Percentiles rank a stretch among this genome's conserved stretches.
Conservation (phyloP, 2,888 invertebrate genomes). For the Congeria kusceri region DNA sequence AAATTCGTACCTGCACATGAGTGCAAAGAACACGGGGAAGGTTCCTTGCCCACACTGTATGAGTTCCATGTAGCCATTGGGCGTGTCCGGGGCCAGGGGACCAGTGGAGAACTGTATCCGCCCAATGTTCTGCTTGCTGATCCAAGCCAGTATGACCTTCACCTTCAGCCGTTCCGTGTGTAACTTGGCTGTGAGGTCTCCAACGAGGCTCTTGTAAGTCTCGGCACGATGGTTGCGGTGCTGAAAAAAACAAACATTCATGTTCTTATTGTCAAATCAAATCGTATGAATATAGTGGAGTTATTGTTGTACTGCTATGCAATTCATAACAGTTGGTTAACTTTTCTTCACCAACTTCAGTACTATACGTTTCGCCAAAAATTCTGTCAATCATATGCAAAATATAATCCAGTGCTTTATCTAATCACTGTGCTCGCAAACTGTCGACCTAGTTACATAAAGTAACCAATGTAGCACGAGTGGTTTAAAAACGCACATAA, state of each 20-base stretch:
- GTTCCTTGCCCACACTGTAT: conserved; percentile 60
- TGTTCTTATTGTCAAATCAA: too few relatives aligned
- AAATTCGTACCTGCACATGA: conserved; percentile 69
- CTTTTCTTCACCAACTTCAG: too few relatives aligned
- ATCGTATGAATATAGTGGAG: too few relatives aligned
- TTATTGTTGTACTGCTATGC: too few relatives aligned
- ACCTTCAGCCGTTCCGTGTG: conserved; percentile 56
- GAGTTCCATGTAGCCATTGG: conserved; percentile 64
- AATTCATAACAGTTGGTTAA: too few relatives aligned
- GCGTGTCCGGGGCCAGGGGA: conserved; percentile 44
- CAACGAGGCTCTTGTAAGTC: conserved; percentile 37
- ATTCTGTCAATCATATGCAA: too few relatives aligned
- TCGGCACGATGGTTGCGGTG: conserved; percentile 48
- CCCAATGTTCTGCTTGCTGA: conserved; percentile 59
- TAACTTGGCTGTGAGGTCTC: conserved; percentile 45
- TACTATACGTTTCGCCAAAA: too few relatives aligned
- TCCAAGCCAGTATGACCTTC: conserved; percentile 63
- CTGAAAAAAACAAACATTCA: conserved; percentile 11
- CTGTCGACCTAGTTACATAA: too few relatives aligned
- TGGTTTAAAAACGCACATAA: too few relatives aligned
- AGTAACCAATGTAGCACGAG: too few relatives aligned
- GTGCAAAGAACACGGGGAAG: conserved; percentile 61
- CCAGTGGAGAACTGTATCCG: conserved; percentile 36
- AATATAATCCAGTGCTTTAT: too few relatives aligned
- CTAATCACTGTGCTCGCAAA: too few relatives aligned